Evolutionary conservation across 2,113 vertebrate genomes (phyloP), one percentile per base, ranked within the genome.

Genomic region (Silurus glanis): DNA sequence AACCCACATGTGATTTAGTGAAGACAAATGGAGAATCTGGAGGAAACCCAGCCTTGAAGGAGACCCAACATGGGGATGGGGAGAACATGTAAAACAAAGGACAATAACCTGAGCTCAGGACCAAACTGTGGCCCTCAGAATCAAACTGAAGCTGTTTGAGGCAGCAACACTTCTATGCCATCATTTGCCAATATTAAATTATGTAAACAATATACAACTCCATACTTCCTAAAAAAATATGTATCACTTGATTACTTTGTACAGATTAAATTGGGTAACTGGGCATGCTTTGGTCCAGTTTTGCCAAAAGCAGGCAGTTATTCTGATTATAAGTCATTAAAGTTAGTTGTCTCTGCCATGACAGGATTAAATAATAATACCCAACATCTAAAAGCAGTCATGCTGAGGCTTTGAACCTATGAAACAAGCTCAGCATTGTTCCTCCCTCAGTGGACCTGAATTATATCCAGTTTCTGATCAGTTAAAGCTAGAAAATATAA

Each of bases 321-420:
- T 17, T 56, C 66, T 74, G 62, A 85, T 62, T 59, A 66, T 9
- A 25, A 47, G 64, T 79, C 75, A 85, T 47, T 64, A 67, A 64
- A 79, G 74, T 16, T 79, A 14, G 61, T 81, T 59, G 12, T 71
- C 78, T 81, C 10, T 71, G 47, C 5, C 53, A 25, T 71, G 76
- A 61, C 19, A 19, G 25, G 78, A 86, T 81, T 85, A 64, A 53
- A 85, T 85, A 79, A 67, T 79, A 79, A 85, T 55, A 85, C 19
- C 21, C 74, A 53, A 58, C 59, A 64, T 53, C n/a, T 21, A 66
- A 51, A 85, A 79, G 62, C 47, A 64, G 61, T 28, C 49, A 67
- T 14, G 71, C 61, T 67, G 61, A 8, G 6, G 25, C 61, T 78
- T 80, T 85, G 75, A 53, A 67, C 25, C 51, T 5, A 49, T 53